phyloP scores from a whole-genome alignment of 2,888 invertebrate genomes.

The Prenolepis imparis region DNA sequence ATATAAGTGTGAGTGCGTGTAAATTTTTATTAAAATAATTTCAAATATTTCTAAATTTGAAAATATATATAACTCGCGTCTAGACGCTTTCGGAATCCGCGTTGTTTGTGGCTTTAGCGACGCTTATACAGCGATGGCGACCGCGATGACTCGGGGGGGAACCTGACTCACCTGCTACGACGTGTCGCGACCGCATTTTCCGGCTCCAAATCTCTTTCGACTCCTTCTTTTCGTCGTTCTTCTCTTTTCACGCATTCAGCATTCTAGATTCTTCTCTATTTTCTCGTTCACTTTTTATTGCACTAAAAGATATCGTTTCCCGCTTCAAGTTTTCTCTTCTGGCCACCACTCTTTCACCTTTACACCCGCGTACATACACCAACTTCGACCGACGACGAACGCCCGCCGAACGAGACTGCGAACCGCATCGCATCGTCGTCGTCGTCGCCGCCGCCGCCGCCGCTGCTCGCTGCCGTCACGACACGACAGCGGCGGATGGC shows the following conservation, averaged over 20 bases:
- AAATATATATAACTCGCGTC: slow-evolving; percentile 24
- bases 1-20: background rate
- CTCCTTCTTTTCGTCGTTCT: background rate
- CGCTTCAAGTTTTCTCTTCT: background rate
- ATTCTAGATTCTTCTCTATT: slow-evolving; percentile 59
- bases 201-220: slow-evolving; percentile 37
- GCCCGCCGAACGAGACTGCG: slow-evolving; percentile 77
- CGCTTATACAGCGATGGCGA: slow-evolving; percentile 47
- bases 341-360: slow-evolving; percentile 56
- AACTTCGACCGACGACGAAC: slow-evolving; percentile 69
- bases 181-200: slow-evolving; percentile 80
- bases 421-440: slow-evolving; percentile 57
- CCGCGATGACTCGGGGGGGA: slow-evolving; percentile 54
- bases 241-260: slow-evolving; percentile 65
- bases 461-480: slow-evolving; percentile 64
- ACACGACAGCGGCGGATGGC: no score
- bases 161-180: slow-evolving; percentile 81
- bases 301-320: slow-evolving; percentile 26
- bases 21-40: background rate
- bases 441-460: no score
- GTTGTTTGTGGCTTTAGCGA: slow-evolving; percentile 20
- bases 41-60: background rate
- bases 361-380: slow-evolving; percentile 70
- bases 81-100: slow-evolving; percentile 7
- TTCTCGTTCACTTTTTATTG: slow-evolving; percentile 38